Evolutionary conservation across 2,888 invertebrate genomes (phyloP), one percentile per base, ranked within the genome.

Genomic region (Drosophila ezoana): DNA sequence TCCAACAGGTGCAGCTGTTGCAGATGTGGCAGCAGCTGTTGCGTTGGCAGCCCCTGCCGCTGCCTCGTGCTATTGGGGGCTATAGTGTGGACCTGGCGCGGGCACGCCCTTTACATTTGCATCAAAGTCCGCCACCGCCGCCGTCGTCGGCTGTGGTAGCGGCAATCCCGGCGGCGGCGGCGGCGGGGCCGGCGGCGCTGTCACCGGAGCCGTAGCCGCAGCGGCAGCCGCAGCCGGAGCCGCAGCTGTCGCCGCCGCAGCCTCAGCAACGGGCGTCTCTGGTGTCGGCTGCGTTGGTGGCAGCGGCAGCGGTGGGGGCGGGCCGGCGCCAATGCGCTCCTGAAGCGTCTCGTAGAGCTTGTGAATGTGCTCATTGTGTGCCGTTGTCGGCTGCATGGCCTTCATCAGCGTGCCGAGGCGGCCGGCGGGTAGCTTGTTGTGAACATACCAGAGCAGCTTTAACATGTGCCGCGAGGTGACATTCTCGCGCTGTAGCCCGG

Each of bases 71-170:
- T 81, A 81, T 76, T 82, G 80, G 45, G 66, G 65, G 43, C 58
- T 85, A 91, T 95, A 95, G 57, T 92, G 92, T 0, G 96, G 96
- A 13, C 95, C 95, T 8, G 96, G 96, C 11, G 96, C 96, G 13
- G 97, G 96, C 5, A 97, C 96, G 93, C 95, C 96, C 95, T 97
- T 96, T 10, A 97, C 93, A 0, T 97, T 97, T 0, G 97, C 96
- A 89, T 97, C 96, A 68, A 96, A 93, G 88, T 96, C 96, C 40
- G 95, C 92, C 85, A 71, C 95, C 9, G 47, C 4, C 2, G 23
- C 11, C n/a, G 91, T 94, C 93, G 71, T 94, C 95, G 5, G 4
- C 35, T 3, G 28, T 32, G 11, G 33, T 8, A 20, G 13, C 47
- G 3, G 48, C 6, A 0, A 3, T 3, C 1, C 18, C 18, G 8